Evolutionary conservation across 2,888 invertebrate genomes (phyloP).

Genomic region (Diplolepis rosae): DNA sequence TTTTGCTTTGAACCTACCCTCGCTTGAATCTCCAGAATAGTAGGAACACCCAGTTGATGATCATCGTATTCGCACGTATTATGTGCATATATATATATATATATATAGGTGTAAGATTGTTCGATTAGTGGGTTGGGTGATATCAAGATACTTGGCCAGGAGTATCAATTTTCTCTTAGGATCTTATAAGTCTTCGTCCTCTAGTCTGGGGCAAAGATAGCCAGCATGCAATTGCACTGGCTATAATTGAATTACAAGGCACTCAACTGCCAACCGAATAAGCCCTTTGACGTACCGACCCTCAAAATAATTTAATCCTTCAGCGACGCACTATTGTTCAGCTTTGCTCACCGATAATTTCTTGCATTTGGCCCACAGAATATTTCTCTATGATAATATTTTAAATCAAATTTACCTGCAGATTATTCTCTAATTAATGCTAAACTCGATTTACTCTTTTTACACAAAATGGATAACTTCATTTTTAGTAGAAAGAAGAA

Average conservation of each 20-base stretch:
- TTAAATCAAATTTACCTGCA: neutral
- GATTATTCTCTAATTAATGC: neutral
- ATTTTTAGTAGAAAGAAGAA: no score
- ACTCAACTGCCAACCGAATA: neutral
- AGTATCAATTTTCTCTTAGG: slow-evolving; percentile 12
- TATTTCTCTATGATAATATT: neutral
- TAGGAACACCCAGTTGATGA: slow-evolving; percentile 10
- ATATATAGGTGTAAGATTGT: slow-evolving; percentile 5
- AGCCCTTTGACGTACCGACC: slow-evolving; percentile 24
- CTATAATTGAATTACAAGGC: slow-evolving; percentile 27
- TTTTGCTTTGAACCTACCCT: slow-evolving; percentile 23
- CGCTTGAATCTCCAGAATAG: neutral
- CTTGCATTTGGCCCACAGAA: neutral
- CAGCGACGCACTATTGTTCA: slow-evolving; percentile 10
- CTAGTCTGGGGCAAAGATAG: neutral
- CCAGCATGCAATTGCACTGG: slow-evolving; percentile 13
- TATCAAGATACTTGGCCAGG: slow-evolving; percentile 1
- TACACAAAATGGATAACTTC: no score
- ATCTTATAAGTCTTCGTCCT: slow-evolving; percentile 7
- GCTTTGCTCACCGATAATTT: neutral
- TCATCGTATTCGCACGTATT: slow-evolving; percentile 3
- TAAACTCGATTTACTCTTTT: no score
- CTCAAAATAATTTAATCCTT: slow-evolving; percentile 27
- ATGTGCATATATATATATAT: neutral
- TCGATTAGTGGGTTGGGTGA: slow-evolving; percentile 1